Base-by-base conservation (phyloP, 1,140 invertebrate species). In the Antheraea pernyi region DNA sequence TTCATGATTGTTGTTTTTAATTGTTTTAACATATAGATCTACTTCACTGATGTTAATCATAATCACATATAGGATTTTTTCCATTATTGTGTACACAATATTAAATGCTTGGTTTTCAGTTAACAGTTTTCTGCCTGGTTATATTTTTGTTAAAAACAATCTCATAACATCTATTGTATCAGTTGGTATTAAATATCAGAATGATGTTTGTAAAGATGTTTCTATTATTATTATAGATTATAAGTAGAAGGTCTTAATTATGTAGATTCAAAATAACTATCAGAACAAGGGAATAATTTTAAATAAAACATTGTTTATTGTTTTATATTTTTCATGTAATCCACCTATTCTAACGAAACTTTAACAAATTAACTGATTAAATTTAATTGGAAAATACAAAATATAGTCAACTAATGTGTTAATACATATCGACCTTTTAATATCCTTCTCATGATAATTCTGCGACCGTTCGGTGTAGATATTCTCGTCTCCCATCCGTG, bases 361-460 rank as follows among this genome's bases (percentile, higher is more conserved):
- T 30, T 30, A 30, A 30, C 22, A 30, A 4, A 30, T 30, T 30
- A 30, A 30, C n/a, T n/a, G n/a, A n/a, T 30, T 30, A 30, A 30
- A 30, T 30, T 4, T 30, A 30, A 30, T 30, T 30, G 22, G 22
- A 2, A 30, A 30, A 30, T 30, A 30, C 22, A 4, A 19, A 19
- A 18, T 19, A 60, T 7, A 19, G 4, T 60, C 22, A 61, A 59
- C n/a, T 92, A 97, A 89, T 97, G 96, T 30, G 94, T 93, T 8
- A 97, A 82, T 8, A 95, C 93, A 89, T 94, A 94, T 90, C 94
- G 93, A 37, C 96, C 96, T 89, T 96, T 97, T 5, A 97, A 86
- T 75, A 97, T 94, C 79, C 96, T 94, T 79, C 95, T 94, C 96
- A 96, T 96, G 8, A 97, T 82, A 59, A 96, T 87, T 88, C 89